Conservation (phyloP, 1,140 invertebrate species). For the Atopsyche davidsoni region DNA sequence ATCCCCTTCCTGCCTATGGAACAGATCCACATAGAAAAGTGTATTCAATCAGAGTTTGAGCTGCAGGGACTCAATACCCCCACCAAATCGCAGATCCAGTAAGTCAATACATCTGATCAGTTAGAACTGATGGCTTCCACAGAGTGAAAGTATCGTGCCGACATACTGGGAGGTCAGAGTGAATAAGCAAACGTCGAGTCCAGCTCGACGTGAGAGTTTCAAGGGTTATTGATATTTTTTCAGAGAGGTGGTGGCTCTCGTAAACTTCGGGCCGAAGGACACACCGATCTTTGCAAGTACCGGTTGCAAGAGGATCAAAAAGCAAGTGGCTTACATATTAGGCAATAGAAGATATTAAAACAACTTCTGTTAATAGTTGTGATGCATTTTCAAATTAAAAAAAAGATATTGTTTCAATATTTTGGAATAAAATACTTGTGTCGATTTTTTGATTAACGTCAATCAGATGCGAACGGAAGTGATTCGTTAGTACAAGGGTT, state of each 20-base stretch:
- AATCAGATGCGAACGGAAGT: too few relatives aligned
- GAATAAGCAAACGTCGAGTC: neutral
- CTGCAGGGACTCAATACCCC: slow-evolving; percentile 34
- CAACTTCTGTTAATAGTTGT: too few relatives aligned
- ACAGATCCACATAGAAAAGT: slow-evolving; percentile 71
- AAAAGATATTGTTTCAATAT: too few relatives aligned
- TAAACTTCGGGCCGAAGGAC: slow-evolving; percentile 43
- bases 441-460: too few relatives aligned
- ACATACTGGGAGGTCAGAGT: too few relatives aligned
- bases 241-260: slow-evolving; percentile 42
- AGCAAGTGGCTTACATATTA: too few relatives aligned
- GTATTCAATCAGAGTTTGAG: slow-evolving; percentile 56
- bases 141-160: too few relatives aligned
- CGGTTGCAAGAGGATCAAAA: slow-evolving; percentile 44
- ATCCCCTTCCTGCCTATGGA: slow-evolving; percentile 92
- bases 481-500: too few relatives aligned
- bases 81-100: slow-evolving; percentile 49
- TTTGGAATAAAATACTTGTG: too few relatives aligned
- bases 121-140: neutral
- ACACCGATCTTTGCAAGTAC: slow-evolving; percentile 44
- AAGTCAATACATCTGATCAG: slow-evolving; percentile 32
- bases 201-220: neutral
- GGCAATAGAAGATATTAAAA: too few relatives aligned
- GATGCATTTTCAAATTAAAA: too few relatives aligned
- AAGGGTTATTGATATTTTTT: slow-evolving; percentile 29